Evolutionary conservation across 2,888 invertebrate species (phyloP), one percentile per base, ranked within the genome.

Genomic region (Geotrupes spiniger): DNA sequence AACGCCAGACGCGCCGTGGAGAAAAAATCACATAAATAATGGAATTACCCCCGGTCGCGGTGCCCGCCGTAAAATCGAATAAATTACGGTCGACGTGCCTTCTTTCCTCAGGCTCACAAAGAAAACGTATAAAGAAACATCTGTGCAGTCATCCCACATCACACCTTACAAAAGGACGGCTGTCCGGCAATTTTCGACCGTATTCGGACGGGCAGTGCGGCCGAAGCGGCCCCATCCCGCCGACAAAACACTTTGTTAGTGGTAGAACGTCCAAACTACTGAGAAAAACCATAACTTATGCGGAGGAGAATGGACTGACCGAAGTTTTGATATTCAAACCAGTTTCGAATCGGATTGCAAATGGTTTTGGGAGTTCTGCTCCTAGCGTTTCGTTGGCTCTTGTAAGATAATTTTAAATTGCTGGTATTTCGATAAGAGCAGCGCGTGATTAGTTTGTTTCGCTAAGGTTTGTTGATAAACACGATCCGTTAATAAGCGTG

Each of bases 11-110:
- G 4, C 21, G 21, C 21, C 21, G 3, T 5, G 31, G 46, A 37
- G 55, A 59, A 56, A 57, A 57, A 51, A 49, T 46, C 38, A 41
- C 52, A 59, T 59, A 57, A 59, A 59, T 59, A 57, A 59, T 49
- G 39, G 53, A 47, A 54, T 53, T 56, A 59, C 53, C 57, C 55
- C 51, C 53, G 46, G 53, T 52, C 54, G 21, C 21, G 17, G 28
- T 51, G 51, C 36, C 21, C 42, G 15, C 53, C 55, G 49, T 57
- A 55, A 57, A 54, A 51, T 51, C 49, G 52, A 52, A 55, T 58
- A 55, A 55, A 58, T 59, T 59, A 57, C 51, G 46, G 46, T 46
- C 51, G 49, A 42, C 48, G 53, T 54, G 52, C 51, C 51, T 54
- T 54, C 53, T 57, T 53, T 21, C 6, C 6, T 21, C 21, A 3